A percentile compares a stretch with the other conserved stretches of the same genome.
phyloP scores from a whole-genome alignment of 2,888 invertebrate species.

The Lagria hirta region DNA sequence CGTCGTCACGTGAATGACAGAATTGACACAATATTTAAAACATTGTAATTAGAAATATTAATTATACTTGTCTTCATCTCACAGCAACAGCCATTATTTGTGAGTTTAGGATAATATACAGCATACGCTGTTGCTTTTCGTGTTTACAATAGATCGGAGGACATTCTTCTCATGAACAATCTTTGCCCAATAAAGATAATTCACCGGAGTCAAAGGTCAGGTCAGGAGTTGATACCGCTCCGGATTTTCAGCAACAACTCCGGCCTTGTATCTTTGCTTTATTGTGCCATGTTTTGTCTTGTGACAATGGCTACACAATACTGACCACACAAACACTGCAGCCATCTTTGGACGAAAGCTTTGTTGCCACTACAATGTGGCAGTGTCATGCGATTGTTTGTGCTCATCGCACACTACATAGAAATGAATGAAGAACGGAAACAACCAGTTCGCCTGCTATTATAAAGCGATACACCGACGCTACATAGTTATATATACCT shows the following conservation, averaged over 20 bases:
- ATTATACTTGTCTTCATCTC: no score
- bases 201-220: background rate
- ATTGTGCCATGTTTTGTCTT: constrained; percentile 46
- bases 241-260: no score
- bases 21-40: no score
- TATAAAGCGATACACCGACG: constrained; percentile 45
- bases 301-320: constrained; percentile 46
- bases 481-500: constrained; percentile 39
- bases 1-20: no score
- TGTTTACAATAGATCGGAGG: no score
- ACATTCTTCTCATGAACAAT: no score
- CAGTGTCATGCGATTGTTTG: constrained; percentile 50
- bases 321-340: constrained; percentile 48
- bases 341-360: constrained; percentile 45
- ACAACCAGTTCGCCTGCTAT: constrained; percentile 49
- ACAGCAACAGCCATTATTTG: no score
- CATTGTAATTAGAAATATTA: no score
- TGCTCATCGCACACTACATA: constrained; percentile 49
- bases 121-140: no score
- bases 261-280: constrained; percentile 41
- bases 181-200: no score
- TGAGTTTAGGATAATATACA: no score
- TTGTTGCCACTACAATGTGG: constrained; percentile 49
- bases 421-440: constrained; percentile 51
- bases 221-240: no score